phyloP scores from a whole-genome alignment of 2,113 vertebrate genomes.

The Bucco capensis region DNA sequence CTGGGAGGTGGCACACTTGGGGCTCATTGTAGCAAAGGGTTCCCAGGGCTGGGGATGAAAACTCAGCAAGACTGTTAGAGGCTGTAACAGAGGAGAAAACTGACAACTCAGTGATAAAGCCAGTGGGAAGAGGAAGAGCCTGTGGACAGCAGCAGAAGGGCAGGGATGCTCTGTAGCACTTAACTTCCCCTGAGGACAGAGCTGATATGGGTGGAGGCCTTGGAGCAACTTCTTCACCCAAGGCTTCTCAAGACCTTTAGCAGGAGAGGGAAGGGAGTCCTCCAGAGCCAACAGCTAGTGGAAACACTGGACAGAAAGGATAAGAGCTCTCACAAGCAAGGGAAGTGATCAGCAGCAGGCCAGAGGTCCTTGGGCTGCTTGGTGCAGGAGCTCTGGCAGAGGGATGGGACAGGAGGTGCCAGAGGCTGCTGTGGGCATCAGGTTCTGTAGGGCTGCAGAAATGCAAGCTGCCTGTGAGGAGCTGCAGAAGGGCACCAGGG shows the following conservation, averaged over 20 bases:
- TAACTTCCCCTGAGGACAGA: neutral
- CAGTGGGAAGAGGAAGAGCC: neutral
- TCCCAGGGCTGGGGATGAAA: neutral
- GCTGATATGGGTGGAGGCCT: neutral
- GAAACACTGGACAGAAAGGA: neutral
- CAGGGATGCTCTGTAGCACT: neutral
- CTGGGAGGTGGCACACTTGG: neutral
- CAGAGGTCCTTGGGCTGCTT: neutral
- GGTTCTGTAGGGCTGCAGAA: neutral
- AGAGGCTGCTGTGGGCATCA: neutral
- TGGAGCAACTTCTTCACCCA: neutral
- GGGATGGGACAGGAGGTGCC: neutral
- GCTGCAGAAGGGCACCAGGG: neutral
- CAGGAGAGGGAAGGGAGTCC: neutral
- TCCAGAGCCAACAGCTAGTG: neutral
- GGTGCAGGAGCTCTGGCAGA: neutral
- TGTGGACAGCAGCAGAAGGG: neutral
- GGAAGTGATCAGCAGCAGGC: fast-evolving
- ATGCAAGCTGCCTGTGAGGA: neutral
- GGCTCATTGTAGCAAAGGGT: neutral
- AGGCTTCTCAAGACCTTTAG: neutral
- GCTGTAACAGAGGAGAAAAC: neutral
- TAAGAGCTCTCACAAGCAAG: neutral
- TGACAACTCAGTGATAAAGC: neutral
- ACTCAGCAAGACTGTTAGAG: neutral